phyloP scores from a whole-genome alignment of 2,888 invertebrate species.

The Hesperia comma region DNA sequence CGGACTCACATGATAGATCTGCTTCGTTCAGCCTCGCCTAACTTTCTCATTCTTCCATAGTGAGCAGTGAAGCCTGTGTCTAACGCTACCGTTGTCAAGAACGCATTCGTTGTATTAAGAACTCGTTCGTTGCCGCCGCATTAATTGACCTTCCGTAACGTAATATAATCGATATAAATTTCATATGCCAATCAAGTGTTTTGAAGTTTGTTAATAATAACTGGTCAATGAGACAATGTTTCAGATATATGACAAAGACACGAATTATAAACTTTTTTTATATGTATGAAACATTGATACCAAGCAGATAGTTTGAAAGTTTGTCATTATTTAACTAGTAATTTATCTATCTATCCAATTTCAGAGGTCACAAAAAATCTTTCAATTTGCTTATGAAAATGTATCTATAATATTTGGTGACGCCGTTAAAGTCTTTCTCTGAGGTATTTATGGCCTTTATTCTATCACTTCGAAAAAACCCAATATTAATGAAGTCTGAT shows the following conservation, averaged over 20 bases:
- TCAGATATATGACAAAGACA: background rate
- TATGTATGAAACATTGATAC: too few species aligned
- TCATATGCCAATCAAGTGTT: conserved; percentile 34
- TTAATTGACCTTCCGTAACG: conserved; percentile 45
- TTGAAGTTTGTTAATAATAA: conserved; percentile 17
- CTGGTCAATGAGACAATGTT: conserved; percentile 12
- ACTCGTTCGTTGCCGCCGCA: conserved; percentile 43
- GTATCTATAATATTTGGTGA: too few species aligned
- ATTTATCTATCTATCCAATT: too few species aligned
- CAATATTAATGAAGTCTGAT: too few species aligned
- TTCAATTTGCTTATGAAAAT: too few species aligned
- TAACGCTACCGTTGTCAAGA: conserved; percentile 55
- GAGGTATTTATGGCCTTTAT: too few species aligned
- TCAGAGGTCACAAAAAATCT: too few species aligned
- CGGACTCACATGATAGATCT: background rate
- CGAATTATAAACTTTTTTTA: too few species aligned
- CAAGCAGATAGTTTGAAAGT: too few species aligned
- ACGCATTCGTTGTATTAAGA: conserved; percentile 56
- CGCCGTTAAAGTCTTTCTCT: too few species aligned
- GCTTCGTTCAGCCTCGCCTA: background rate
- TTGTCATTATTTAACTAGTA: too few species aligned
- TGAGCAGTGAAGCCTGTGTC: conserved; percentile 4
- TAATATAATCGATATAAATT: conserved; percentile 36
- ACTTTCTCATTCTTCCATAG: background rate
- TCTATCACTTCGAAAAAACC: too few species aligned